These are phyloP conservation scores for Penaeus monodon DNA, from an alignment of 2,888 invertebrate genomes.

Conservation along the genomic window DNA sequence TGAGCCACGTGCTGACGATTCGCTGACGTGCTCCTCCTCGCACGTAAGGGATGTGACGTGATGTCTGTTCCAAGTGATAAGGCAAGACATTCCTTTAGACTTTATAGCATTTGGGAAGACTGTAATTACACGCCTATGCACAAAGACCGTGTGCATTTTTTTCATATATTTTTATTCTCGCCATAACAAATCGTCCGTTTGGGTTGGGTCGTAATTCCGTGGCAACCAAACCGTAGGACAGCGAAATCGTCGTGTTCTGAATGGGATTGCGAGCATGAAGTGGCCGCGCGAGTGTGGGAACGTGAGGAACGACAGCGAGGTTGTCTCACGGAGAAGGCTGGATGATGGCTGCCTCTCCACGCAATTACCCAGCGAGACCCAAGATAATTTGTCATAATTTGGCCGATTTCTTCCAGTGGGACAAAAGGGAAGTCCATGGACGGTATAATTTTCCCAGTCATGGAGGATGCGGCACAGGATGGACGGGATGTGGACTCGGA, in stretches of 20 bases:
- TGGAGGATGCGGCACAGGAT: constrained; percentile 22
- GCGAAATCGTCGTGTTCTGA: not conserved
- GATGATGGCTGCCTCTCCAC: no score
- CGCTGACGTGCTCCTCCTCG: no score
- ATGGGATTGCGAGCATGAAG: not conserved
- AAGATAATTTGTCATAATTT: constrained; percentile 40
- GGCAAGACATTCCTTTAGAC: no score
- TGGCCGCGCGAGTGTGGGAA: not conserved
- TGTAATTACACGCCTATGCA: not conserved
- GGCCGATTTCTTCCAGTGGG: constrained; percentile 26
- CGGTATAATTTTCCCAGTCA: constrained; percentile 26
- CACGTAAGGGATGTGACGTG: no score
- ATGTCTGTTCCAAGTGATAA: no score
- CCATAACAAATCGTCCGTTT: no score
- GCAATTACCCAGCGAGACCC: constrained; percentile 17
- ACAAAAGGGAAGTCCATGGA: constrained; percentile 29
- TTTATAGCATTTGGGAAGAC: no score
- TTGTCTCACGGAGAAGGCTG: not conserved
- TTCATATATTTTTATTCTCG: no score
- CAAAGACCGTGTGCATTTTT: not conserved
- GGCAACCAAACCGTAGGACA: not conserved
- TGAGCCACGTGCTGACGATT: no score
- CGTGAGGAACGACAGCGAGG: not conserved
- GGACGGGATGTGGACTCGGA: constrained; percentile 26
- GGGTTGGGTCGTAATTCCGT: no score